These are phyloP conservation scores for Epizoanthus rinbou DNA, from an alignment of 92 coral and sea anemone genomes.

Conservation along the genomic window DNA sequence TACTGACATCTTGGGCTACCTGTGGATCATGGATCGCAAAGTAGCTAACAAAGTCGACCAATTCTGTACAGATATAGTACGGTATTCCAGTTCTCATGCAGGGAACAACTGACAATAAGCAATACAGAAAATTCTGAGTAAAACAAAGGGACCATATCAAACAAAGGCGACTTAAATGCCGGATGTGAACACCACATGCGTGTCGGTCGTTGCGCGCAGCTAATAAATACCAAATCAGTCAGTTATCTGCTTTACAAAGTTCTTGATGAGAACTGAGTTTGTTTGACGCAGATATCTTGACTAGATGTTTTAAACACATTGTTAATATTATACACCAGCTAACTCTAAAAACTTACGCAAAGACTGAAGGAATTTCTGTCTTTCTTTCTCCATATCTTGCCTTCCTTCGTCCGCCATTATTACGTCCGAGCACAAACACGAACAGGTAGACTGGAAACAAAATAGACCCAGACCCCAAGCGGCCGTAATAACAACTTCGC, in stretches of 20 bases:
- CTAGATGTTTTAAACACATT: neutral
- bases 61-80: neutral
- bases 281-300: neutral
- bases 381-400: conserved; percentile 62
- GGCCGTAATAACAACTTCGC: neutral
- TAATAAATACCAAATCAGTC: neutral
- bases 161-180: neutral
- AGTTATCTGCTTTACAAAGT: neutral
- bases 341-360: conserved; percentile 73
- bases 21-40: no score
- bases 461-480: conserved; percentile 13
- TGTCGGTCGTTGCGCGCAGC: neutral
- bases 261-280: neutral
- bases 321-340: neutral
- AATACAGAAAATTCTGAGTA: no score
- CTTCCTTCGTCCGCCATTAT: conserved; percentile 86
- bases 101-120: neutral
- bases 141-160: no score
- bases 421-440: neutral
- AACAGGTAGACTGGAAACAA: conserved; percentile 14
- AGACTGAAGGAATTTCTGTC: conserved; percentile 83
- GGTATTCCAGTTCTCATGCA: neutral
- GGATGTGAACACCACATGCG: neutral
- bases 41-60: no score
- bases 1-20: no score